A percentile compares a stretch with the other conserved stretches of the same genome.
phyloP scores from a whole-genome alignment of 2,113 vertebrate species.

The Colius striatus region DNA sequence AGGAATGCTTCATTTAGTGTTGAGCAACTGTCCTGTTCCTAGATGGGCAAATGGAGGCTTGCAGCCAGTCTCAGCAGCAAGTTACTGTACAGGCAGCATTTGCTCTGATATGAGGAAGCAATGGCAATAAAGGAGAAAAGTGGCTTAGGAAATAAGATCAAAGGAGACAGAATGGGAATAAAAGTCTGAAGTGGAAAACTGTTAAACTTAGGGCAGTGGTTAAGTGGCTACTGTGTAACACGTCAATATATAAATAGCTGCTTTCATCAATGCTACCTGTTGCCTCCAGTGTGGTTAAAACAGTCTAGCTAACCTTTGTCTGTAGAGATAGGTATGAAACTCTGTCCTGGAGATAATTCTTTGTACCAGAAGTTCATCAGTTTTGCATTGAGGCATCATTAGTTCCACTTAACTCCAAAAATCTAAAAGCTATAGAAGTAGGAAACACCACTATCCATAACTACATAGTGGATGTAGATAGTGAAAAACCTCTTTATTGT shows the following conservation, averaged over 20 bases:
- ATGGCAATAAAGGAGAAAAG: background rate
- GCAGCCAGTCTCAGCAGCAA: background rate
- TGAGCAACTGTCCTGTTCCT: conserved; percentile 7
- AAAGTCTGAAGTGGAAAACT: background rate
- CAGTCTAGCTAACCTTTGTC: background rate
- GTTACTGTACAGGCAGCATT: background rate
- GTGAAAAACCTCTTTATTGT: background rate
- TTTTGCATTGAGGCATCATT: background rate
- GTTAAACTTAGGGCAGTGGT: background rate
- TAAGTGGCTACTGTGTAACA: background rate
- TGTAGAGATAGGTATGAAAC: background rate
- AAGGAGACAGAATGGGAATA: background rate
- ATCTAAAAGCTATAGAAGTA: background rate
- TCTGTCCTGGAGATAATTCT: background rate
- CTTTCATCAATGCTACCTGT: background rate
- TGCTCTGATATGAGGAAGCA: background rate
- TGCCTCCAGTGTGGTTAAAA: background rate
- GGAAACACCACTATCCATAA: background rate
- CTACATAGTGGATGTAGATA: background rate
- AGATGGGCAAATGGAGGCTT: background rate
- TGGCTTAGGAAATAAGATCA: background rate
- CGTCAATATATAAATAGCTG: background rate
- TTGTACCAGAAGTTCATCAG: background rate
- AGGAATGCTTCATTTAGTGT: background rate
- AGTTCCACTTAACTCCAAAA: background rate